phyloP scores from a whole-genome alignment of 30 jellyfish, hydroid and myxozoan genomes.

The Aurelia coerulea region DNA sequence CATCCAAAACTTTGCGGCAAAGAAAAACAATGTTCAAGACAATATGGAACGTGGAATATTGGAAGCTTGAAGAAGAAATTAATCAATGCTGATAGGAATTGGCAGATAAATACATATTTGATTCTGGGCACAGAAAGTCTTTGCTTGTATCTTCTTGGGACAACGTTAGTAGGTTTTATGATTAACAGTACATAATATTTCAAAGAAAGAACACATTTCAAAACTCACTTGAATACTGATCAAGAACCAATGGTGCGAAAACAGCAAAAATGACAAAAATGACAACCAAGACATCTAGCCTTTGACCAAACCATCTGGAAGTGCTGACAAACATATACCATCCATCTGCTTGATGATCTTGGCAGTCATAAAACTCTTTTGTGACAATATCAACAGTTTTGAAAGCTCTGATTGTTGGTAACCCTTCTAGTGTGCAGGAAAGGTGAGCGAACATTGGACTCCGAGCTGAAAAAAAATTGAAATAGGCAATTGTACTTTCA shows the following conservation, averaged over 20 bases:
- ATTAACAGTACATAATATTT: too few relatives aligned
- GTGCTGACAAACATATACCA: slow-evolving; percentile 53
- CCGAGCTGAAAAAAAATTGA: slow-evolving; percentile 55
- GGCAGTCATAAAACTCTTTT: slow-evolving; percentile 68
- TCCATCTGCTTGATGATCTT: slow-evolving; percentile 78
- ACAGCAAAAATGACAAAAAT: slow-evolving; percentile 33
- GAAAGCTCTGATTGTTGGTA: slow-evolving; percentile 70
- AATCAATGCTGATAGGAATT: too few relatives aligned
- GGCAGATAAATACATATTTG: too few relatives aligned
- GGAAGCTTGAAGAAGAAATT: too few relatives aligned
- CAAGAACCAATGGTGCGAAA: slow-evolving; percentile 62
- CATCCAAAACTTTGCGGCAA: too few relatives aligned
- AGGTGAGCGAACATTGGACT: slow-evolving; percentile 83
- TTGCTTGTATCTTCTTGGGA: too few relatives aligned
- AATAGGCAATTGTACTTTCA: neutral
- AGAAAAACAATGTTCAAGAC: too few relatives aligned
- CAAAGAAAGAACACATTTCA: too few relatives aligned
- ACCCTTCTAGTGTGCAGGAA: slow-evolving; percentile 79
- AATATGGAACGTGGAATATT: too few relatives aligned
- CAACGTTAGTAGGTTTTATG: too few relatives aligned
- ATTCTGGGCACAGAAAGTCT: too few relatives aligned
- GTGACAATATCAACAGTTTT: slow-evolving; percentile 29
- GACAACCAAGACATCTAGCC: slow-evolving; percentile 56
- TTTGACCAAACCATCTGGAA: slow-evolving; percentile 79
- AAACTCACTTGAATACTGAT: slow-evolving; percentile 54